Conservation (phyloP, 1,140 invertebrate genomes). For the Drosophila burlai region DNA sequence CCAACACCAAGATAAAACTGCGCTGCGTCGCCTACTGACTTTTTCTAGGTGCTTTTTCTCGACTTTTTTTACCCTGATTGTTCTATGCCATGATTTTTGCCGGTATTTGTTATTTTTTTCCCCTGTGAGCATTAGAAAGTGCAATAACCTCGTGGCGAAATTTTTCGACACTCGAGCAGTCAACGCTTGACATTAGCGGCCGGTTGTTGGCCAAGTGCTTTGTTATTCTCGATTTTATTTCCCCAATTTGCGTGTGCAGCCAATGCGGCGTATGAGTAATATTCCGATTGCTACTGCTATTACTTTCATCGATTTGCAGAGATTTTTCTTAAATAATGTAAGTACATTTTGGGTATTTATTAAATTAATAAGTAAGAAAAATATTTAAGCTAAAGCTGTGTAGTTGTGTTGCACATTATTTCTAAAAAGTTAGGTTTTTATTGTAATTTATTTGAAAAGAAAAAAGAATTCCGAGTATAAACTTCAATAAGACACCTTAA, state of each 20-base stretch:
- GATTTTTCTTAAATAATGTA: conserved; percentile 28
- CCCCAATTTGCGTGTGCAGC: conserved; percentile 45
- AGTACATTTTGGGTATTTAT: background rate
- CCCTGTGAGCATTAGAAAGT: conserved; percentile 60
- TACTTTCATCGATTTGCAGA: conserved; percentile 6
- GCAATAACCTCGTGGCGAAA: conserved; percentile 77
- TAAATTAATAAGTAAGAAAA: background rate
- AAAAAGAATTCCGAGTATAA: too few relatives aligned
- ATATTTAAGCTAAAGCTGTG: background rate
- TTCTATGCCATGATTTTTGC: conserved; percentile 36
- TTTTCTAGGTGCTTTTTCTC: conserved; percentile 32
- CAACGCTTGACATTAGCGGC: conserved; percentile 49
- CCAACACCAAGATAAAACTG: conserved; percentile 49
- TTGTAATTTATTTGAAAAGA: too few relatives aligned
- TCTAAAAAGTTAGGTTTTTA: too few relatives aligned
- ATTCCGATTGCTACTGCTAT: conserved; percentile 3
- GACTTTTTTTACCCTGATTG: conserved; percentile 25
- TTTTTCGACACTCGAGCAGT: conserved; percentile 36
- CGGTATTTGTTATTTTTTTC: conserved; percentile 5
- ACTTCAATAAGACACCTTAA: too few relatives aligned
- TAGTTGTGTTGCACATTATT: background rate
- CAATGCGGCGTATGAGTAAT: conserved; percentile 60
- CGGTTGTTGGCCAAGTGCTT: conserved; percentile 27
- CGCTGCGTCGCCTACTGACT: conserved; percentile 58
- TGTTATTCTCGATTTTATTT: conserved; percentile 20